Evolutionary conservation across 2,113 vertebrate species (phyloP).

Genomic region (Phaethornis superciliosus): DNA sequence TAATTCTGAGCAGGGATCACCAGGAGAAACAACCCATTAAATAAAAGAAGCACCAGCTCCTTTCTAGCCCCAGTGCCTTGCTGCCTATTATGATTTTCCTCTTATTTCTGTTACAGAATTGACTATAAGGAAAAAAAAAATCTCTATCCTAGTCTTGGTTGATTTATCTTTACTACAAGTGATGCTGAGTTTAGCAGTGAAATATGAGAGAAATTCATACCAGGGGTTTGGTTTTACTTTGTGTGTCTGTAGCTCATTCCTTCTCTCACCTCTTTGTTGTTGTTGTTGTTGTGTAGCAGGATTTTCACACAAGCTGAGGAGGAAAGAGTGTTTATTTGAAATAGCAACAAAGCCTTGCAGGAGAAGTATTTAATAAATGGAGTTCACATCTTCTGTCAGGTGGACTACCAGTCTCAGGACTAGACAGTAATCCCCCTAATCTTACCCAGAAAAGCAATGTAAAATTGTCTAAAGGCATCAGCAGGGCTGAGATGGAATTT

Average conservation of each 20-base stretch:
- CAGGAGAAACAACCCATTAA: accelerated
- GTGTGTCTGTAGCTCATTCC: not conserved
- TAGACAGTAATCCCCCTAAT: not conserved
- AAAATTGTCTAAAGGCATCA: not conserved
- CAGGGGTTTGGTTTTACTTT: not conserved
- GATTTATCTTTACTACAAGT: not conserved
- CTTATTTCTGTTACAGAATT: not conserved
- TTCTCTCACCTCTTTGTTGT: not conserved
- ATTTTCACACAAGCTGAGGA: not conserved
- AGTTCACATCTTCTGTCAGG: not conserved
- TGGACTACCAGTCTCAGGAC: not conserved
- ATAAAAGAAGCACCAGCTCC: not conserved
- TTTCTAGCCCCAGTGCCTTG: not conserved
- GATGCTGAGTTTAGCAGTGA: not conserved
- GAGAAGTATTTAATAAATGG: not conserved
- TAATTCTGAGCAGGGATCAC: not conserved
- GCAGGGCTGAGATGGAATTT: not conserved
- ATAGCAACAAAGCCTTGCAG: not conserved
- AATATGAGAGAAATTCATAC: not conserved
- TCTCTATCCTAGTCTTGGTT: not conserved
- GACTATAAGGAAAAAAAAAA: not conserved
- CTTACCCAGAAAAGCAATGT: not conserved
- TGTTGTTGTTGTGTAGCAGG: not conserved
- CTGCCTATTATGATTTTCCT: not conserved
- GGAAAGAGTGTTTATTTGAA: not conserved